Evolutionary conservation across 30 jellyfish, hydroid and myxozoan species (phyloP).

Genomic region (Cassiopea xamachana): DNA sequence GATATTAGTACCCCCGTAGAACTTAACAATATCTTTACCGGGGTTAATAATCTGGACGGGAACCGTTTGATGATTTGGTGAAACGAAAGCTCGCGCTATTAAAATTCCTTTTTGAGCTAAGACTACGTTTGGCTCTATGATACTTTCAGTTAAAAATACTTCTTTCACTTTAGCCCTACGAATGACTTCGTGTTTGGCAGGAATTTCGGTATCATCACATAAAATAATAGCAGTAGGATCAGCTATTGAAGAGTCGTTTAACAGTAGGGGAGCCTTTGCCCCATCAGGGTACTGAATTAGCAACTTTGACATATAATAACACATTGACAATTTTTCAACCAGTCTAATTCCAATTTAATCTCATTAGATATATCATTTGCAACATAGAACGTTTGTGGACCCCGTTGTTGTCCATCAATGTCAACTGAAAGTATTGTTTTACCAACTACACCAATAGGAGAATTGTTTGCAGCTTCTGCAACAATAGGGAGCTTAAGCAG

Average conservation of each 20-base stretch:
- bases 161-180: background rate
- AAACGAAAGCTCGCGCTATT: background rate
- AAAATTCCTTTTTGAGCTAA: background rate
- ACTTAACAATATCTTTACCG: background rate
- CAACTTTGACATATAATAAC: background rate
- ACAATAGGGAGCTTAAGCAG: background rate
- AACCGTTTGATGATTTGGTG: background rate
- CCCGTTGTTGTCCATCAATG: background rate
- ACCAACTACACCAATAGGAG: constrained; percentile 10
- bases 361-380: constrained; percentile 7
- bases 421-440: background rate
- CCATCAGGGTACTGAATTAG: background rate
- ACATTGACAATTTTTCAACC: background rate
- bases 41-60: constrained; percentile 4
- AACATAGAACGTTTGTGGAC: background rate
- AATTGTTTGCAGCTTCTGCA: background rate
- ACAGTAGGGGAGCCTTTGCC: background rate
- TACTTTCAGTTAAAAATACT: background rate
- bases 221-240: constrained; percentile 8
- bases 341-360: constrained; percentile 8
- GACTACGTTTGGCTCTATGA: background rate
- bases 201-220: constrained; percentile 1
- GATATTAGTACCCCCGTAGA: background rate
- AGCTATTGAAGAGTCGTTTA: background rate
- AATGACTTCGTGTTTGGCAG: background rate